Percentiles rank a stretch among this genome's conserved stretches.
Conservation (phyloP, 2,113 vertebrate species). For the Hyaena hyaena region DNA sequence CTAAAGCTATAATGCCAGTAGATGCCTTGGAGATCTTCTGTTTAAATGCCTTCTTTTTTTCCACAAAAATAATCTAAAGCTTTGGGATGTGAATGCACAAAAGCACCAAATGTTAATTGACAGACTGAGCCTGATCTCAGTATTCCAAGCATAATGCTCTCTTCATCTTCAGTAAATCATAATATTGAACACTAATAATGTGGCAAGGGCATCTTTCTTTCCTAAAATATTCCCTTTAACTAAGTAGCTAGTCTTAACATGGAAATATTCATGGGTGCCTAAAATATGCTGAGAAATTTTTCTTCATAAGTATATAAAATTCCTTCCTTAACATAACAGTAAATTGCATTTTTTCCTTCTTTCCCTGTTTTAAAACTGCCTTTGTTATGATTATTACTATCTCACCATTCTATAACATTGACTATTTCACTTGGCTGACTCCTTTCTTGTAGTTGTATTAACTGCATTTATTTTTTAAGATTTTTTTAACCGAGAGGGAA, state of each 20-base stretch:
- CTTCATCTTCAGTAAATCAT: neutral
- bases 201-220: neutral
- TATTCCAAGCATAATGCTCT: neutral
- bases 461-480: conserved; percentile 73
- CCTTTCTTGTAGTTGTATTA: conserved; percentile 73
- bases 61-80: neutral
- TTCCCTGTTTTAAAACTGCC: conserved; percentile 59
- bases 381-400: conserved; percentile 78
- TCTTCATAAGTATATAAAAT: conserved; percentile 53
- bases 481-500: conserved; percentile 49
- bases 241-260: neutral
- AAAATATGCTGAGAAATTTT: conserved; percentile 7
- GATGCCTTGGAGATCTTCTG: neutral
- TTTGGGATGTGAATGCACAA: neutral
- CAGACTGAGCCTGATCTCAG: neutral
- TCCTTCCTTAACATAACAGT: neutral
- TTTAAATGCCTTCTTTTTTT: neutral
- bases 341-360: conserved; percentile 71
- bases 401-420: conserved; percentile 69
- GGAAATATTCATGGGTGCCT: neutral
- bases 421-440: conserved; percentile 62
- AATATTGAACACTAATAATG: neutral
- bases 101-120: neutral
- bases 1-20: neutral
- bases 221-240: neutral